Evolutionary conservation across 2,113 vertebrate species (phyloP).

Genomic region (Vulpes ferrilata): DNA sequence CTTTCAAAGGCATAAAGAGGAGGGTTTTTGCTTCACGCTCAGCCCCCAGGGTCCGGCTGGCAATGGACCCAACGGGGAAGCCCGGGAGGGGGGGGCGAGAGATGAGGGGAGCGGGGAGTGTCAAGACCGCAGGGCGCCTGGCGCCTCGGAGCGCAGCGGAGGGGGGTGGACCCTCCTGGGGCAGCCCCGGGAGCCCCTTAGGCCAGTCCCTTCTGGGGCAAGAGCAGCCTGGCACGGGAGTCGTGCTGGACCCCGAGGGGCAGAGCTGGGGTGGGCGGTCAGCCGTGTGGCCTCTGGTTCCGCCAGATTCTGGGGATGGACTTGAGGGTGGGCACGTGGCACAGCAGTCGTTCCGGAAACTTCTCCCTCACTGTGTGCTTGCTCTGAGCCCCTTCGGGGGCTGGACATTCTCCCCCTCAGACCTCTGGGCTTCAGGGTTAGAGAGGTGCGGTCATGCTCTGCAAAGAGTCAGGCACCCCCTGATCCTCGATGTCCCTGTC

Average conservation of each 20-base stretch:
- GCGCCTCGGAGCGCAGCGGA: fast-evolving
- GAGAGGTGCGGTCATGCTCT: background rate
- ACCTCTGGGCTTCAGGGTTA: background rate
- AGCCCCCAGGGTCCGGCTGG: no score
- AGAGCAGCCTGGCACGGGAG: fast-evolving
- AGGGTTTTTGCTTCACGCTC: background rate
- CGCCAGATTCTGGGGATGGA: background rate
- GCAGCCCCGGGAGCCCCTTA: no score
- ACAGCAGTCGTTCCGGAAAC: no score
- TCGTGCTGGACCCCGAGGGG: background rate
- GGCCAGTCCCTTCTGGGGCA: background rate
- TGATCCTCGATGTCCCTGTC: background rate
- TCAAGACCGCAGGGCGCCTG: fast-evolving
- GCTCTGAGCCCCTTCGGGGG: background rate
- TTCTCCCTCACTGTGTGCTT: no score
- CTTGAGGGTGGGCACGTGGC: fast-evolving
- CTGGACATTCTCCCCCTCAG: background rate
- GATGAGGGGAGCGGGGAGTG: fast-evolving
- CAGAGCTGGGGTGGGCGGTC: fast-evolving
- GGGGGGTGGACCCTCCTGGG: background rate
- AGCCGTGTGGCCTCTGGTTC: background rate
- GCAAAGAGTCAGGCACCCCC: background rate
- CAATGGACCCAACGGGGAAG: fast-evolving
- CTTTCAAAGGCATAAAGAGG: fast-evolving
- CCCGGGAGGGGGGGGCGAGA: fast-evolving